Conservation (phyloP, 92 coral and sea anemone genomes). For the Actinernus sp. region DNA sequence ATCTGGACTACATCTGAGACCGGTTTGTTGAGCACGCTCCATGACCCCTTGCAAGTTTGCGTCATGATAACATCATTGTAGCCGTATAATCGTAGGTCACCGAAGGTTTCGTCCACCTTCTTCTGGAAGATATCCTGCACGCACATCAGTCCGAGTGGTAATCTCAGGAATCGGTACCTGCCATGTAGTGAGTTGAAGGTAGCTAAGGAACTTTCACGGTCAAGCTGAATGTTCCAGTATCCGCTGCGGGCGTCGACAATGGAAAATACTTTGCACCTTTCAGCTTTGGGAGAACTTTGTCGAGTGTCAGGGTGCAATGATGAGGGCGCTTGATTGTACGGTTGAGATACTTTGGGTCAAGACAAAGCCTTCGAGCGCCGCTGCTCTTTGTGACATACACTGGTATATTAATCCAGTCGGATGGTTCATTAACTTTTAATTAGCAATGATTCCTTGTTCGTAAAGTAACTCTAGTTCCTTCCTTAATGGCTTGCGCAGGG, state of each 20-base stretch:
- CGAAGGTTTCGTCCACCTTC: constrained; percentile 71
- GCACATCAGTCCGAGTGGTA: constrained; percentile 52
- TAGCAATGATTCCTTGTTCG: constrained; percentile 47
- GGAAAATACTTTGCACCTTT: too few species aligned
- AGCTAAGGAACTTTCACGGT: too few species aligned
- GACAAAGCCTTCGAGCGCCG: constrained; percentile 52
- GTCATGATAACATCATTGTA: constrained; percentile 39
- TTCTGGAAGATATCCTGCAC: constrained; percentile 66
- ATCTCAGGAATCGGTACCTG: constrained; percentile 49
- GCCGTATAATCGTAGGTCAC: constrained; percentile 51
- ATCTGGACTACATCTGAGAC: constrained; percentile 70
- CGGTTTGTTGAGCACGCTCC: constrained; percentile 63
- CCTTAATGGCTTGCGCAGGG: constrained; percentile 70
- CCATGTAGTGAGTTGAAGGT: constrained; percentile 66
- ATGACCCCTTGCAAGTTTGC: constrained; percentile 63
- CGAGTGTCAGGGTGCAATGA: constrained; percentile 45
- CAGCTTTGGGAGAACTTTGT: constrained; percentile 32
- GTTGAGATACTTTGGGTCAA: constrained; percentile 60
- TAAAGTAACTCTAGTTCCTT: constrained; percentile 62
- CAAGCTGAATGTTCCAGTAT: too few species aligned
- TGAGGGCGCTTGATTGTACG: constrained; percentile 56
- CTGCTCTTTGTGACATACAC: constrained; percentile 38
- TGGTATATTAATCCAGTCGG: constrained; percentile 57
- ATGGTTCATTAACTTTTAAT: too few species aligned
- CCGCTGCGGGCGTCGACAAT: too few species aligned